These are phyloP conservation scores for Galeopsomyia nigrocyanea DNA, from an alignment of 2,888 invertebrate species.

Conservation along the genomic window DNA sequence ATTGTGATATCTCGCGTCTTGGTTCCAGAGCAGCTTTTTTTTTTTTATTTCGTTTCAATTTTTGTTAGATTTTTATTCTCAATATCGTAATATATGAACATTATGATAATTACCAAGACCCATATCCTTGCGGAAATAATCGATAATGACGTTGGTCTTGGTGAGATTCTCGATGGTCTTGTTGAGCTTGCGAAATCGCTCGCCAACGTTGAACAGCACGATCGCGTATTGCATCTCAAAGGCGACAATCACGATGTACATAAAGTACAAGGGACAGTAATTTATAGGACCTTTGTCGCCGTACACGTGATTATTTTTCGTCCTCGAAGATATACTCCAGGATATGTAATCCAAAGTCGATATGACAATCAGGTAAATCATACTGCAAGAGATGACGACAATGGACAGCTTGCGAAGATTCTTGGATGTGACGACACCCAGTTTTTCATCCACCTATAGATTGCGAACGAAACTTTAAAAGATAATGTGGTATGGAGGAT, in stretches of 20 bases:
- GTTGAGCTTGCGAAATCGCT: slow-evolving; percentile 73
- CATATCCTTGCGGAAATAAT: slow-evolving; percentile 55
- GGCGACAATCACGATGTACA: slow-evolving; percentile 74
- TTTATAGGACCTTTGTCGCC: slow-evolving; percentile 67
- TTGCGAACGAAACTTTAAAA: background rate
- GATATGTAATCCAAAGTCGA: slow-evolving; percentile 59
- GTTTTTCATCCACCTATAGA: slow-evolving; percentile 60
- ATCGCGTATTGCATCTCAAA: slow-evolving; percentile 75
- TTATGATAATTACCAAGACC: slow-evolving; percentile 37
- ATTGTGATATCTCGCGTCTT: slow-evolving; percentile 13
- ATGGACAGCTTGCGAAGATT: slow-evolving; percentile 58
- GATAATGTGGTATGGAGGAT: background rate
- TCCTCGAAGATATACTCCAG: slow-evolving; percentile 35
- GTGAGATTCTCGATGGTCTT: slow-evolving; percentile 70
- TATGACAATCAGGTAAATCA: slow-evolving; percentile 53
- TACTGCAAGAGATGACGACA: slow-evolving; percentile 48
- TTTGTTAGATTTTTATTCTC: too few relatives aligned
- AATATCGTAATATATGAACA: background rate
- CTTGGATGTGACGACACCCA: slow-evolving; percentile 55
- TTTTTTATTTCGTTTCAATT: background rate
- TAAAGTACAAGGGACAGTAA: slow-evolving; percentile 73
- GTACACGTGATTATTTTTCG: slow-evolving; percentile 7
- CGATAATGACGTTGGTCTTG: slow-evolving; percentile 52
- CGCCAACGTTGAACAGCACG: slow-evolving; percentile 72
- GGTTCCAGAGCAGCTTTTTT: slow-evolving; percentile 20